These are phyloP conservation scores for Sarotherodon lohbergeri DNA, from an alignment of 2,113 vertebrate genomes.

Conservation along the genomic window DNA sequence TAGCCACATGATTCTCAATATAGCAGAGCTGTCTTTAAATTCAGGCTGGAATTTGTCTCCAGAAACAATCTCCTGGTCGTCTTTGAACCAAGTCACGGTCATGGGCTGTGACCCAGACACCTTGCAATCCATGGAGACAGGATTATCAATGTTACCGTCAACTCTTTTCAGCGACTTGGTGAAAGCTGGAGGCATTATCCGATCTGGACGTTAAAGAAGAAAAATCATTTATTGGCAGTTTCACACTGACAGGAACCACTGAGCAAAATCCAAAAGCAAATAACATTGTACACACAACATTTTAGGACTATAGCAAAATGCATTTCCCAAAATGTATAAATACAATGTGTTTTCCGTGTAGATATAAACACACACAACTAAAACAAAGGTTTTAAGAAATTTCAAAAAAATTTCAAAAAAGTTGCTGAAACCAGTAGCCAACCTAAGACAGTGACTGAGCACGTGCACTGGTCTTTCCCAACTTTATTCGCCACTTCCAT, in stretches of 20 bases:
- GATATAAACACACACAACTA: neutral
- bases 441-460: conserved; percentile 90
- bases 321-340: neutral
- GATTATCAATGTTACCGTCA: conserved; percentile 77
- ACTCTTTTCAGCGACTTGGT: conserved; percentile 88
- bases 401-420: neutral
- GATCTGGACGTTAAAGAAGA: conserved; percentile 81
- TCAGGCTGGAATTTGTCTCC: conserved; percentile 79
- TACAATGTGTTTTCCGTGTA: neutral
- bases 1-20: conserved; percentile 79
- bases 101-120: conserved; percentile 94
- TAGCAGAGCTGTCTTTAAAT: conserved; percentile 85
- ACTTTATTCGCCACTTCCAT: conserved; percentile 94
- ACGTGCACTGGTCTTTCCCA: conserved; percentile 88
- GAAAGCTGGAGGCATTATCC: conserved; percentile 90
- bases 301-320: neutral
- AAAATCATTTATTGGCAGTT: conserved; percentile 31
- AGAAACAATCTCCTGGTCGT: conserved; percentile 79
- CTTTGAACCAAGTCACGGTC: conserved; percentile 90
- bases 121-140: conserved; percentile 85
- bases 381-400: neutral
- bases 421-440: conserved; percentile 50
- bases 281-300: neutral
- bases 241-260: neutral
- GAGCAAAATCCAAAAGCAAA: neutral